Evolutionary conservation across 2,888 invertebrate genomes (phyloP).

Genomic region (Charanyca ferruginea): DNA sequence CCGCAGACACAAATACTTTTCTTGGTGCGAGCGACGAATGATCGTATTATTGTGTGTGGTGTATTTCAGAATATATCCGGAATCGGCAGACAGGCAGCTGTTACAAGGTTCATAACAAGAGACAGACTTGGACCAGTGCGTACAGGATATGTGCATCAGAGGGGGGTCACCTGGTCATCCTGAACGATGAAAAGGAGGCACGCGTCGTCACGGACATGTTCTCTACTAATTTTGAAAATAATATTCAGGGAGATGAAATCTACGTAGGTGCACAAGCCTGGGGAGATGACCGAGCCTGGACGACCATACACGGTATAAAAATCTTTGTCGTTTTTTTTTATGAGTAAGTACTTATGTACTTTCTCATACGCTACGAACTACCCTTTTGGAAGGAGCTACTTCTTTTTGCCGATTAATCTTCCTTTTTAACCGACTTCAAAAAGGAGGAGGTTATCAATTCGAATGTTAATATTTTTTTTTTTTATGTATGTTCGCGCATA

Average conservation of each 20-base stretch:
- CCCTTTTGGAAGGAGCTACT: too few species aligned
- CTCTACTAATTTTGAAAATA: background rate
- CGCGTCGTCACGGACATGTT: constrained; percentile 27
- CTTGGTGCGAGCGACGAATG: too few species aligned
- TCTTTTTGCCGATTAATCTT: too few species aligned
- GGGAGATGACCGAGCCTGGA: constrained; percentile 17
- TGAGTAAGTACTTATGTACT: too few species aligned
- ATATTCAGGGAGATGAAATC: background rate
- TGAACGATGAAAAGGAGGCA: constrained; percentile 32
- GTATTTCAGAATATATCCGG: constrained; percentile 36
- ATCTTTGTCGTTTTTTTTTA: too few species aligned
- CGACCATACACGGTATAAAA: constrained; percentile 26
- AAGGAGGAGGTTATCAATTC: too few species aligned
- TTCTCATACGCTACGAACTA: too few species aligned
- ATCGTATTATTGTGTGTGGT: too few species aligned
- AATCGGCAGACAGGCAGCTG: constrained; percentile 47
- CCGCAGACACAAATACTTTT: too few species aligned
- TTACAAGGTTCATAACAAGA: constrained; percentile 28
- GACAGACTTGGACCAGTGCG: constrained; percentile 18
- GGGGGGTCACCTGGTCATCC: constrained; percentile 36
- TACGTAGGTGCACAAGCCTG: constrained; percentile 24
- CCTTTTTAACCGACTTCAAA: too few species aligned
- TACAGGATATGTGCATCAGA: constrained; percentile 32
- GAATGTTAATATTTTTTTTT: too few species aligned
- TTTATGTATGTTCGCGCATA: too few species aligned